phyloP scores from a whole-genome alignment of 2,888 invertebrate species.

The Coenonympha glycerion region DNA sequence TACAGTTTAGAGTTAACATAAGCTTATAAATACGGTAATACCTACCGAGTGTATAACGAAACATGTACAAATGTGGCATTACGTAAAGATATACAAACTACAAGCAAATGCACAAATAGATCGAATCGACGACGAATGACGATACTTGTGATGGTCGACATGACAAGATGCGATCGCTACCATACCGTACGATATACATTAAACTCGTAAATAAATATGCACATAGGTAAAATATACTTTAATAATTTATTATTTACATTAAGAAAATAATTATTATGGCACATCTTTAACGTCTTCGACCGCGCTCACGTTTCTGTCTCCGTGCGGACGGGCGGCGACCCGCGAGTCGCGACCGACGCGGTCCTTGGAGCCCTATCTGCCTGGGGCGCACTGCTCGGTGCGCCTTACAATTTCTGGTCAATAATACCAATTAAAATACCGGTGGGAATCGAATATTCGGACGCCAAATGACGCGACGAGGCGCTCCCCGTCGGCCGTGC shows the following conservation, averaged over 20 bases:
- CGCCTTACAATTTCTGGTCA: constrained; percentile 41
- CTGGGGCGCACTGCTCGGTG: constrained; percentile 20
- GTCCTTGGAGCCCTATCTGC: constrained; percentile 21
- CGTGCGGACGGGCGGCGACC: constrained; percentile 27
- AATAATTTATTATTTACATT: constrained; percentile 72
- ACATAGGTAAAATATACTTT: constrained; percentile 57
- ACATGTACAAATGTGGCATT: constrained; percentile 24
- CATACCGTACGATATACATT: constrained; percentile 39
- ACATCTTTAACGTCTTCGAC: constrained; percentile 65
- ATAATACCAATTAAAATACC: constrained; percentile 75
- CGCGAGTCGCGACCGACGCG: constrained; percentile 26
- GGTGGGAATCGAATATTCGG: constrained; percentile 72
- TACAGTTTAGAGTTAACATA: constrained; percentile 30
- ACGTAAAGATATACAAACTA: constrained; percentile 45
- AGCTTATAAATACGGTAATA: constrained; percentile 29
- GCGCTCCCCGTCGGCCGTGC: constrained; percentile 36
- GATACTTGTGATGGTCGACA: constrained; percentile 57
- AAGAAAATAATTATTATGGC: constrained; percentile 76
- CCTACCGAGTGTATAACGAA: constrained; percentile 23
- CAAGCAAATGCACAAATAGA: constrained; percentile 72
- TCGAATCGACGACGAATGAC: constrained; percentile 46
- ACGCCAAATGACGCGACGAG: constrained; percentile 28
- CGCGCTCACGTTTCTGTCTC: constrained; percentile 39
- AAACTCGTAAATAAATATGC: constrained; percentile 70
- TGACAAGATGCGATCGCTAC: constrained; percentile 32